Evolutionary conservation across 1,140 invertebrate genomes (phyloP).

Genomic region (Sesamia nonagrioides): DNA sequence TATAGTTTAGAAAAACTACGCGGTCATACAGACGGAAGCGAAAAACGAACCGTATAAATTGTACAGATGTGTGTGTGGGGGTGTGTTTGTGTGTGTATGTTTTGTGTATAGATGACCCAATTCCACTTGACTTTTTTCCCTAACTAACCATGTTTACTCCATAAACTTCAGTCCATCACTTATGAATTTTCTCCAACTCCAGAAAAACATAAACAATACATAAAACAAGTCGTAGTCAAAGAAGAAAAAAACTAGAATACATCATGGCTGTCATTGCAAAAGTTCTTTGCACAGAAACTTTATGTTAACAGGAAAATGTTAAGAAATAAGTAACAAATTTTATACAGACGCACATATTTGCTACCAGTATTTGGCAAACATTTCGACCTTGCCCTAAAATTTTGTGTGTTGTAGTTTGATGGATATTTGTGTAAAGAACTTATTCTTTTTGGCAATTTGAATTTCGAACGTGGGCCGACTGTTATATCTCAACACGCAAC

Average conservation of each 20-base stretch:
- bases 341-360: neutral
- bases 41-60: no score
- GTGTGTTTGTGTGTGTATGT: no score
- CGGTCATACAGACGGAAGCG: no score
- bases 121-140: no score
- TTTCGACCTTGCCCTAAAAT: constrained; percentile 24
- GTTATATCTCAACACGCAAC: no score
- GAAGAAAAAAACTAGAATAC: constrained; percentile 28
- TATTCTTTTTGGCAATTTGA: neutral
- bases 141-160: neutral
- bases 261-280: constrained; percentile 26
- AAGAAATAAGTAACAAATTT: constrained; percentile 13
- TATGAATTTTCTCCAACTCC: neutral
- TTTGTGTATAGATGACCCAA: no score
- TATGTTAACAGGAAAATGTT: constrained; percentile 36
- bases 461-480: neutral
- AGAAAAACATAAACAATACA: constrained; percentile 30
- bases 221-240: constrained; percentile 10
- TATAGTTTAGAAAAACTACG: no score
- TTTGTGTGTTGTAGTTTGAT: neutral
- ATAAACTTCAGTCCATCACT: neutral
- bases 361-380: constrained; percentile 16
- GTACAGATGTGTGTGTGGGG: no score
- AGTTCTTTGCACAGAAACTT: constrained; percentile 25
- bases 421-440: neutral